phyloP scores from a whole-genome alignment of 2,797 vertebrate genomes.

The Epinephelus coioides region DNA sequence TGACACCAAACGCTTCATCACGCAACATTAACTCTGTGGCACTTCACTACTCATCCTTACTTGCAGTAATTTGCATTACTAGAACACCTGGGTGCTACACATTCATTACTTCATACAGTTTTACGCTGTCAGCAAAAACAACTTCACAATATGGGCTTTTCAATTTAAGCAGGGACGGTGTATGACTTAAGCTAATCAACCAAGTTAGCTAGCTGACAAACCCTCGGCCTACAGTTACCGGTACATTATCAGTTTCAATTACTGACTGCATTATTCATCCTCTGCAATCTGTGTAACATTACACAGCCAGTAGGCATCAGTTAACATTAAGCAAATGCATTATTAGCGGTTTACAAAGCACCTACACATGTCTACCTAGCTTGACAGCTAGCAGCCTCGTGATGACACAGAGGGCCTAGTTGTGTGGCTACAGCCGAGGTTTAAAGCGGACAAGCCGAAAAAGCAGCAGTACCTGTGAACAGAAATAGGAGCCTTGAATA shows the following conservation, averaged over 20 bases:
- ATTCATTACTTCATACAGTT: neutral
- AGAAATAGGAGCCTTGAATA: slow-evolving; percentile 98
- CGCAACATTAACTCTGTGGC: neutral
- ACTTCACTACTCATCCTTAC: neutral
- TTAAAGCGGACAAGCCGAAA: neutral
- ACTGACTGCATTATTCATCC: neutral
- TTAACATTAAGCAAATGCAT: neutral
- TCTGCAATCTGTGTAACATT: accelerated
- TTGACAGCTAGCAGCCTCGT: slow-evolving; percentile 76
- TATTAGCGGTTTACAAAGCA: slow-evolving; percentile 26
- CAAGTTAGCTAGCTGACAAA: slow-evolving; percentile 53
- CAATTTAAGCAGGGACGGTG: neutral
- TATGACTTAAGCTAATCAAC: slow-evolving; percentile 34
- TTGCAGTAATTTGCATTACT: too few species aligned
- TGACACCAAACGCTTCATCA: slow-evolving; percentile 39
- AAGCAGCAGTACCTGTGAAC: slow-evolving; percentile 91
- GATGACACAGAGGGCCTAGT: slow-evolving; percentile 68
- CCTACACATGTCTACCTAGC: slow-evolving; percentile 64
- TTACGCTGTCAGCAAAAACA: neutral
- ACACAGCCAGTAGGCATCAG: accelerated
- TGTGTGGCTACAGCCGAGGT: neutral
- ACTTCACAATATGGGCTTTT: accelerated
- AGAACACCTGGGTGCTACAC: accelerated
- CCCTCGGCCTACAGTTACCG: neutral
- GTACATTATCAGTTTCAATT: neutral